Evolutionary conservation across 2,888 invertebrate species (phyloP), one percentile per base, ranked within the genome.

Genomic region (Axea sp.): DNA sequence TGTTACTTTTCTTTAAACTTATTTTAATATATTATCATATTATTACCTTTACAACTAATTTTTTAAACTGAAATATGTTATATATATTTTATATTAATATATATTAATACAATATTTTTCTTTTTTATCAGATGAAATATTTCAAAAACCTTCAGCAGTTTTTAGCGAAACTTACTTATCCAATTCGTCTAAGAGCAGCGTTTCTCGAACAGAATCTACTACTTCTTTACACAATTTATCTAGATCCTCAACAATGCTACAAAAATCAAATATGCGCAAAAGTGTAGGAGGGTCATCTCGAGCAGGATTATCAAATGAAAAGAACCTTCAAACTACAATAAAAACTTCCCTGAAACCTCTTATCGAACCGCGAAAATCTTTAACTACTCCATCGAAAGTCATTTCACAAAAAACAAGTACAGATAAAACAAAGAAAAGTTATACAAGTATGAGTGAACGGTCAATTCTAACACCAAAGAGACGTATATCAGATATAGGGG

Each of bases 111-210:
- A n/a, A n/a, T n/a, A 35, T 19, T 3, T 14, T 30, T 39, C 7
- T 39, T 8, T 37, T 9, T 26, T 12, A 74, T 65, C 43, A 39
- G 41, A 47, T 6, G 49, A 75, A 7, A 51, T 51, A 7, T 77
- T 77, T 49, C 14, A 59, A 24, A 80, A 77, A 37, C 75, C 78
- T 3, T 49, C 65, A 1, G 19, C 37, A 4, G 47, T 33, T 35
- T 43, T 49, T 11, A n/a, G 8, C 6, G 19, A 24, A 7, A 53
- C 53, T 26, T 14, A 19, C n/a, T 8, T 12, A 24, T 15, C 47
- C 1, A 41, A 7, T 64, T 30, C 51, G 1, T 22, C 35, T 3
- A 41, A 43, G 12, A 31, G 41, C n/a, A 53, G 1, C 7, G 9
- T 41, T 22, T 33, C 31, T 39, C 71, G 74, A 5, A 31, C 69